Conservation (phyloP, 1,140 invertebrate genomes). For the Saxidomus purpurata region DNA sequence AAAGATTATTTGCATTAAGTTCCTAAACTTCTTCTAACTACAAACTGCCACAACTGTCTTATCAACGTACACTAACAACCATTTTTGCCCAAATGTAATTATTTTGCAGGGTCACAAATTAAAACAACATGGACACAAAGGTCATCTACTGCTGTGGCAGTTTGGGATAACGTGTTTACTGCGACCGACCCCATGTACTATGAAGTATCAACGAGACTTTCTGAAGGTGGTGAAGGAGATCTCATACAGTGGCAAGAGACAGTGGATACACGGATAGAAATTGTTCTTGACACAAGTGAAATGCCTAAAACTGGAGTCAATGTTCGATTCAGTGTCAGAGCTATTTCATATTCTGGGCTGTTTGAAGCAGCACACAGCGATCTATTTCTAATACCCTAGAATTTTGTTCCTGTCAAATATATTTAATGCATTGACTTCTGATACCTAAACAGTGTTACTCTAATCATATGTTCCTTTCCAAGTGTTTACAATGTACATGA, state of each 20-base stretch:
- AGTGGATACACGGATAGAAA: not conserved
- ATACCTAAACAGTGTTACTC: too few relatives aligned
- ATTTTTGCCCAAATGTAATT: too few relatives aligned
- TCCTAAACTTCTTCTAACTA: too few relatives aligned
- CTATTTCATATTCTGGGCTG: not conserved
- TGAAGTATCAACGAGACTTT: not conserved
- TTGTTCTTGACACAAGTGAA: not conserved
- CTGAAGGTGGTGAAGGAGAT: slow-evolving; percentile 9
- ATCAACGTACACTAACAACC: too few relatives aligned
- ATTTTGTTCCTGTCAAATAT: not conserved
- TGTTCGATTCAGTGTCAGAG: not conserved
- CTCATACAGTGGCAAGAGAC: slow-evolving; percentile 40
- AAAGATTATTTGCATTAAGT: too few relatives aligned
- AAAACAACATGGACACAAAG: not conserved
- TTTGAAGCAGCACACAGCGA: not conserved
- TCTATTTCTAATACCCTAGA: not conserved
- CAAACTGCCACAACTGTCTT: too few relatives aligned
- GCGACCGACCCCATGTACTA: not conserved
- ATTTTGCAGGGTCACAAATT: not conserved
- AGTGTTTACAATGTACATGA: too few relatives aligned
- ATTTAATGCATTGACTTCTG: too few relatives aligned
- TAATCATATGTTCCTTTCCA: too few relatives aligned
- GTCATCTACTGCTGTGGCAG: not conserved
- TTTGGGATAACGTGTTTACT: not conserved
- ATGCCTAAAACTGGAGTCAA: not conserved